Conservation (phyloP, 2,888 invertebrate genomes). For the Hypomecis punctinalis region DNA sequence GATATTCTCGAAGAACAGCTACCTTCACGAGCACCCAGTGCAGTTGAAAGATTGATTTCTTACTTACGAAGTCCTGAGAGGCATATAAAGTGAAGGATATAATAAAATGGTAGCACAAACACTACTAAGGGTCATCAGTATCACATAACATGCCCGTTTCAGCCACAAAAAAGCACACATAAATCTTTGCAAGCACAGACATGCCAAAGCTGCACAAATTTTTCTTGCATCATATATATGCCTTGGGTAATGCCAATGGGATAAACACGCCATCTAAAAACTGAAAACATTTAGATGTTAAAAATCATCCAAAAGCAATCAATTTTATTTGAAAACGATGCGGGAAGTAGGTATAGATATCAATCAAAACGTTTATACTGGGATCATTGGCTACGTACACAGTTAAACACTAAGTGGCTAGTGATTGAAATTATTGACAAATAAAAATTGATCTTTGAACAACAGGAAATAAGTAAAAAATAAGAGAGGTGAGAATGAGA, state of each 20-base stretch:
- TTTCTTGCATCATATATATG: conserved; percentile 42
- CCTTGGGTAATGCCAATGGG: conserved; percentile 49
- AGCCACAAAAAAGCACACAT: conserved; percentile 52
- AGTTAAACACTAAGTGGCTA: conserved; percentile 50
- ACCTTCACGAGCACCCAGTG: conserved; percentile 27
- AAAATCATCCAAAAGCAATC: conserved; percentile 45
- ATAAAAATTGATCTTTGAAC: neutral
- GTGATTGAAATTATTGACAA: conserved; percentile 20
- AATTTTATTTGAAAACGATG: conserved; percentile 38
- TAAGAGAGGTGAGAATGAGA: neutral
- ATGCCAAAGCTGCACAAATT: conserved; percentile 56
- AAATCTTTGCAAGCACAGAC: conserved; percentile 48
- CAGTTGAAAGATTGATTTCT: conserved; percentile 42
- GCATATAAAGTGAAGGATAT: conserved; percentile 58
- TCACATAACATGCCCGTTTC: conserved; percentile 35
- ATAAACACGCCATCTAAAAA: conserved; percentile 57
- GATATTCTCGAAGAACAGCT: conserved; percentile 12
- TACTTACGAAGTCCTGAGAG: conserved; percentile 62
- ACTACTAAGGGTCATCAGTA: conserved; percentile 48
- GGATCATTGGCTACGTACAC: conserved; percentile 38
- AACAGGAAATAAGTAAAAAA: neutral
- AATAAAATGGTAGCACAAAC: conserved; percentile 41
- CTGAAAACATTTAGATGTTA: conserved; percentile 49
- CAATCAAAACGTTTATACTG: conserved; percentile 35
- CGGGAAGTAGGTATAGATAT: conserved; percentile 34